Evolutionary conservation across 2,888 invertebrate species (phyloP).

Genomic region (Trisateles emortualis): DNA sequence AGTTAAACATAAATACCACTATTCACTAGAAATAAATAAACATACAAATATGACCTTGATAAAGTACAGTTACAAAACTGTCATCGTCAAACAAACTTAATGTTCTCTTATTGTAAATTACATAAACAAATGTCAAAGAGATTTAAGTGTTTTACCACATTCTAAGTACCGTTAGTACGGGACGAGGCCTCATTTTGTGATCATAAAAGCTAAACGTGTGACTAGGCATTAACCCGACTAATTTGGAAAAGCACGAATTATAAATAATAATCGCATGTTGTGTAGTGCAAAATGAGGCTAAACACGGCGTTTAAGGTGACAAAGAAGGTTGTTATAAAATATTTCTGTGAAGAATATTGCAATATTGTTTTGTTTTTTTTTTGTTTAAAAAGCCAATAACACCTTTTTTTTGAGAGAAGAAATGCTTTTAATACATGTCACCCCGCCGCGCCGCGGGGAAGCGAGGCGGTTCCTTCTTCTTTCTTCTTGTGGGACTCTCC

Average conservation of each 20-base stretch:
- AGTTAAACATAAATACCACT: background rate
- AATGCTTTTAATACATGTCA: no score
- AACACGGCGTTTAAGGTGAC: constrained; percentile 17
- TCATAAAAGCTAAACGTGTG: constrained; percentile 31
- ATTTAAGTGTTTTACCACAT: constrained; percentile 43
- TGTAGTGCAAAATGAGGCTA: constrained; percentile 29
- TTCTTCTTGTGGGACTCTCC: no score
- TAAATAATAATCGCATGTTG: constrained; percentile 34
- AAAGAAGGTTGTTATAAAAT: constrained; percentile 16
- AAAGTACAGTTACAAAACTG: constrained; percentile 42
- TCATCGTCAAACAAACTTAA: constrained; percentile 27
- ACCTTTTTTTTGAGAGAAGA: constrained; percentile 2
- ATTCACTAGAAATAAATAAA: background rate
- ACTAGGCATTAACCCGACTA: constrained; percentile 29
- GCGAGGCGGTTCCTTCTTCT: no score
- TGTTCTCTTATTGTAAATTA: constrained; percentile 40
- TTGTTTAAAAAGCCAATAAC: no score
- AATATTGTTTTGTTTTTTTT: no score
- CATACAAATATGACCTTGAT: constrained; percentile 9
- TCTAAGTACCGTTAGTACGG: constrained; percentile 40
- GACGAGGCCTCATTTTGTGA: constrained; percentile 32
- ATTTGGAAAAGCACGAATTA: constrained; percentile 40
- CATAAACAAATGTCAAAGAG: constrained; percentile 48
- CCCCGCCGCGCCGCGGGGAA: no score
- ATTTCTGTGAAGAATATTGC: constrained; percentile 8